Percentiles rank a stretch among this genome's conserved stretches.
These are phyloP conservation scores for Vespertilio murinus DNA, from an alignment of 2,797 vertebrate species.

Conservation along the genomic window DNA sequence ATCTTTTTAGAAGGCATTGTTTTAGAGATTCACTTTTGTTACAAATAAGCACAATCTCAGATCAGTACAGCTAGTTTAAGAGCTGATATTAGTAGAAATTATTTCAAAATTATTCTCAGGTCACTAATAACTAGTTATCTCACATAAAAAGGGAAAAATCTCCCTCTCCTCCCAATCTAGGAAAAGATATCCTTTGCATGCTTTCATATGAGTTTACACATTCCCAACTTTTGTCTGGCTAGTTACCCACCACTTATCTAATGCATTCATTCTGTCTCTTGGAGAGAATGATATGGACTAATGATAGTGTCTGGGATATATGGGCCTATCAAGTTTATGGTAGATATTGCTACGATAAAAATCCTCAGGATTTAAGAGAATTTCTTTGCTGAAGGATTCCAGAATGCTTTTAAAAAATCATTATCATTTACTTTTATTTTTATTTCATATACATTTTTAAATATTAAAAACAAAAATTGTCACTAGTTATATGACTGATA, in stretches of 20 bases:
- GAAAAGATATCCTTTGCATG: constrained; percentile 77
- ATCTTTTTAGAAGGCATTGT: neutral
- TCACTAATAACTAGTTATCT: constrained; percentile 82
- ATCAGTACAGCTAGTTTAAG: constrained; percentile 83
- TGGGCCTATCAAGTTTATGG: constrained; percentile 1
- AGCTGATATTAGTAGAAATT: constrained; percentile 84
- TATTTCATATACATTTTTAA: constrained; percentile 12
- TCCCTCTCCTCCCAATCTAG: constrained; percentile 61
- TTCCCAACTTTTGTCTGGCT: constrained; percentile 75
- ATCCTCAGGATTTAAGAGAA: constrained; percentile 49
- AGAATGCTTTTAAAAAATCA: constrained; percentile 49
- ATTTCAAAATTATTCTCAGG: constrained; percentile 82
- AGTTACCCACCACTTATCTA: constrained; percentile 72
- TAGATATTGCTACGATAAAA: constrained; percentile 46
- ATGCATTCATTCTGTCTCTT: constrained; percentile 51
- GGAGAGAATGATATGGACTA: constrained; percentile 57
- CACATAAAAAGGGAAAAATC: constrained; percentile 72
- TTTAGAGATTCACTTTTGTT: constrained; percentile 82
- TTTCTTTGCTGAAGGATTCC: constrained; percentile 48
- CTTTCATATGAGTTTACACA: constrained; percentile 76
- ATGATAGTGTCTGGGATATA: constrained; percentile 39
- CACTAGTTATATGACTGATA: neutral
- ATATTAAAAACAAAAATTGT: neutral
- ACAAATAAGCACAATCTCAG: constrained; percentile 84
- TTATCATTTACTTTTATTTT: constrained; percentile 43